Evolutionary conservation across 2,113 vertebrate species (phyloP).

Genomic region (Machaerirhynchus nigripectus): DNA sequence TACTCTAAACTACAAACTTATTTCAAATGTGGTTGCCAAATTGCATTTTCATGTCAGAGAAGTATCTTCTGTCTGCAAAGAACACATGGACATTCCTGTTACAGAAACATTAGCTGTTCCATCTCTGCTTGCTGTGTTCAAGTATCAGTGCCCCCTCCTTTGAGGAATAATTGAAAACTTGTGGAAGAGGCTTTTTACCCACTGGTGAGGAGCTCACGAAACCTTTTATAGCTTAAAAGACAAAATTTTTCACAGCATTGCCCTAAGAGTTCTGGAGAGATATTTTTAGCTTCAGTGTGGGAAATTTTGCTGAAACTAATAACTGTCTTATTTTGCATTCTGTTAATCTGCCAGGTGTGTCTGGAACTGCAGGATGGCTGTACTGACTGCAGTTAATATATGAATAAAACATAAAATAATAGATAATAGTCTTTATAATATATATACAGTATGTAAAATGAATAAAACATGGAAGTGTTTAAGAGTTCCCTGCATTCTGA

Average conservation of each 20-base stretch:
- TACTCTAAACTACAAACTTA: background rate
- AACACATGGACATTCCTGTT: background rate
- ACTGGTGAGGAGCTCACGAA: background rate
- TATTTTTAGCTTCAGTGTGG: background rate
- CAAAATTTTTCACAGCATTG: background rate
- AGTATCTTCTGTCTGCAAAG: background rate
- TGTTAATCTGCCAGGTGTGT: background rate
- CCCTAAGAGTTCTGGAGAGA: background rate
- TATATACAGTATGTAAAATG: background rate
- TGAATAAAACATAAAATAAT: background rate
- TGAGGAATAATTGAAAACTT: background rate
- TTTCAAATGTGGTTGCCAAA: background rate
- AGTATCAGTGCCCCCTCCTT: background rate
- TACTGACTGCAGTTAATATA: background rate
- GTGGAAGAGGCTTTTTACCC: background rate
- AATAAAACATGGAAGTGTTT: background rate
- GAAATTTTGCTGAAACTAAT: background rate
- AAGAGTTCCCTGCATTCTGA: background rate
- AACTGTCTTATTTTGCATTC: background rate
- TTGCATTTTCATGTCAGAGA: background rate
- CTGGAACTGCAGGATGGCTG: background rate
- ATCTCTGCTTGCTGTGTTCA: background rate
- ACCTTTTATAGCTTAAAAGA: background rate
- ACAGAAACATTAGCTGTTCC: background rate
- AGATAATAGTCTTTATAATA: no score